Evolutionary conservation across 1,140 invertebrate species (phyloP).

Genomic region (Neodiprion pinetum): DNA sequence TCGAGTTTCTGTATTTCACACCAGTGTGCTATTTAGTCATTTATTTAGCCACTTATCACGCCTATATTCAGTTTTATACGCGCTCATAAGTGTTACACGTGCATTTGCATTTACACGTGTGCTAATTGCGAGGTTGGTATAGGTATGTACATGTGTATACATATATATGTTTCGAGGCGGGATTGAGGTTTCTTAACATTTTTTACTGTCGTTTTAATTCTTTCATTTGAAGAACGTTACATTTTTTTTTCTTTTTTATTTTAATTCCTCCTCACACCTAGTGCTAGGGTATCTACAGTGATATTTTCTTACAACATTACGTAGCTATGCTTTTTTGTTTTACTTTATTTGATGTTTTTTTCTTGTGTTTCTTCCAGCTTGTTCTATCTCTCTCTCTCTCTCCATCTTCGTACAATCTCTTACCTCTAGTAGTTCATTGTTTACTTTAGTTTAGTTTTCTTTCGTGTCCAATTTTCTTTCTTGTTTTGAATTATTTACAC

Average conservation of each 20-base stretch:
- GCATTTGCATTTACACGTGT: too few species aligned
- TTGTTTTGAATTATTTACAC: constrained; percentile 15
- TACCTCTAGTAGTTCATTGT: constrained; percentile 24
- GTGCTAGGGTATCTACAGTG: constrained; percentile 60
- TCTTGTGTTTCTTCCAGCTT: constrained; percentile 12
- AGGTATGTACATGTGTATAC: too few species aligned
- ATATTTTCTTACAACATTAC: constrained; percentile 44
- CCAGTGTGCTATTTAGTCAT: too few species aligned
- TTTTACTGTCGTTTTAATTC: constrained; percentile 19
- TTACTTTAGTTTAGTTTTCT: constrained; percentile 8
- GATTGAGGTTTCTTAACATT: constrained; percentile 32
- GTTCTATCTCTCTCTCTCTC: constrained; percentile 19
- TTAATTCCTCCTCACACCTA: constrained; percentile 42
- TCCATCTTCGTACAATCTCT: constrained; percentile 26
- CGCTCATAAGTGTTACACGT: too few species aligned
- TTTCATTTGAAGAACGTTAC: constrained; percentile 10
- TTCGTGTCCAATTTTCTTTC: constrained; percentile 16
- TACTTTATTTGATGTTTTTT: constrained; percentile 7
- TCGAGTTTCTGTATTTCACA: too few species aligned
- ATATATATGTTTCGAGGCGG: constrained; percentile 27
- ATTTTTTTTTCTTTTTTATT: constrained; percentile 16
- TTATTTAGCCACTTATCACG: too few species aligned
- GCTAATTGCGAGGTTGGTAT: too few species aligned
- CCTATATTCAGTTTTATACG: too few species aligned
- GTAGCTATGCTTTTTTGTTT: constrained; percentile 21